Evolutionary conservation across 1,140 invertebrate species (phyloP).

Genomic region (Bombus huntii): DNA sequence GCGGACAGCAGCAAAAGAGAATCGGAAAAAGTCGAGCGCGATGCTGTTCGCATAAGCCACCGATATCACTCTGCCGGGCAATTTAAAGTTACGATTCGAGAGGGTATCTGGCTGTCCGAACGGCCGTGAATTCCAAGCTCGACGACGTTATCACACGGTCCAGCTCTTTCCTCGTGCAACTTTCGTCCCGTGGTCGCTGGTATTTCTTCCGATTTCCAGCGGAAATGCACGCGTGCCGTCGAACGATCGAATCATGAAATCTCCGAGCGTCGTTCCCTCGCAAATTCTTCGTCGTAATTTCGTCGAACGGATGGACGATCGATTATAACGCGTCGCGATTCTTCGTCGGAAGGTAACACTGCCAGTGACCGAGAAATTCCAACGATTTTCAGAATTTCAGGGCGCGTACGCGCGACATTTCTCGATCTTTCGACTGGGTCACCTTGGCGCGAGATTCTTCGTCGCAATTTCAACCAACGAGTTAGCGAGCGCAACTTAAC

Average conservation of each 20-base stretch:
- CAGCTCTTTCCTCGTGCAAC: background rate
- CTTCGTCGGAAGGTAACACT: background rate
- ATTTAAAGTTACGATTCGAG: conserved; percentile 69
- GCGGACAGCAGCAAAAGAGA: background rate
- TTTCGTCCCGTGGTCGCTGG: background rate
- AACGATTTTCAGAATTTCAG: background rate
- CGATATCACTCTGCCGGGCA: conserved; percentile 63
- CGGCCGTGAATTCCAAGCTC: conserved; percentile 23
- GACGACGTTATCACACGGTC: conserved; percentile 27
- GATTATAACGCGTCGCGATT: background rate
- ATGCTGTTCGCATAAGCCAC: conserved; percentile 45
- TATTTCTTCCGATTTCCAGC: conserved; percentile 14
- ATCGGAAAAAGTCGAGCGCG: conserved; percentile 18
- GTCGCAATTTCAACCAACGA: background rate
- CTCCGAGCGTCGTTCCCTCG: too few relatives aligned
- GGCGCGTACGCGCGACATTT: background rate
- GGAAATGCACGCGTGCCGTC: background rate
- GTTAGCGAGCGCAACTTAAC: background rate
- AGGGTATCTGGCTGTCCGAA: conserved; percentile 46
- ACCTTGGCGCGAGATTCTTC: conserved; percentile 20
- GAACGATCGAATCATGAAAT: background rate
- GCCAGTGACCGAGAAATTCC: background rate
- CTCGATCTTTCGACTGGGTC: background rate
- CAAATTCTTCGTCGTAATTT: background rate
- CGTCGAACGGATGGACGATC: background rate